phyloP scores from a whole-genome alignment of 2,797 vertebrate genomes.

The Acipenser ruthenus region DNA sequence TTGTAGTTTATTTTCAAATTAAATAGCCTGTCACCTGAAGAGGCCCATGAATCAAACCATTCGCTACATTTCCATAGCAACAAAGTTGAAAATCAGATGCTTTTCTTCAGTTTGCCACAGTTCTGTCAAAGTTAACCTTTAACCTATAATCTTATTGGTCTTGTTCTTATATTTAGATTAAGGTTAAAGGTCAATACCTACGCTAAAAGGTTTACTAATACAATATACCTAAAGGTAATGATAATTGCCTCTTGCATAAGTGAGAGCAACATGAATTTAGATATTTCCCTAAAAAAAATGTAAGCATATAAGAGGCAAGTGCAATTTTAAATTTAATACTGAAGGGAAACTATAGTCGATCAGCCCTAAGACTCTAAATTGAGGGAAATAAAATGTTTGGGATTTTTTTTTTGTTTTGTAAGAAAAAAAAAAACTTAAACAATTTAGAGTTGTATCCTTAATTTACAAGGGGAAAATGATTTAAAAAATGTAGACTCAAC shows the following conservation, averaged over 20 bases:
- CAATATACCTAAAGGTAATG: constrained; percentile 53
- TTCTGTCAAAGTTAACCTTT: constrained; percentile 29
- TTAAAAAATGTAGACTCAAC: constrained; percentile 71
- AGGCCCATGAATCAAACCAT: constrained; percentile 43
- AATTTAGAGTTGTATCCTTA: constrained; percentile 64
- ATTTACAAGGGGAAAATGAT: constrained; percentile 63
- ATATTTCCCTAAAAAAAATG: constrained; percentile 62
- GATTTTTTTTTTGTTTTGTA: constrained; percentile 6
- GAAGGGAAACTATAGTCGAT: constrained; percentile 98
- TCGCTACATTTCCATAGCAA: constrained; percentile 63
- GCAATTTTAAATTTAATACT: constrained; percentile 89
- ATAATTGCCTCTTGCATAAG: constrained; percentile 60
- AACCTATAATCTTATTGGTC: constrained; percentile 50
- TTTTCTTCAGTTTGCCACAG: constrained; percentile 21
- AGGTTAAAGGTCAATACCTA: constrained; percentile 49
- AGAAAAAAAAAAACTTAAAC: constrained; percentile 59
- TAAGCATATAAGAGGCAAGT: constrained; percentile 81
- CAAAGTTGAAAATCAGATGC: constrained; percentile 52
- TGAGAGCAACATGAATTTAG: constrained; percentile 32
- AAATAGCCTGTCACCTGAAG: constrained; percentile 40
- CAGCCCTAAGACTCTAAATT: constrained; percentile 99
- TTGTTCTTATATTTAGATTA: constrained; percentile 54
- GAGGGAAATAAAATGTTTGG: constrained; percentile 76
- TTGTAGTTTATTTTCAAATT: constrained; percentile 36
- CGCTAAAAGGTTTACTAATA: constrained; percentile 49